phyloP scores from a whole-genome alignment of 1,140 invertebrate species.

The Sminthurinus signatus region DNA sequence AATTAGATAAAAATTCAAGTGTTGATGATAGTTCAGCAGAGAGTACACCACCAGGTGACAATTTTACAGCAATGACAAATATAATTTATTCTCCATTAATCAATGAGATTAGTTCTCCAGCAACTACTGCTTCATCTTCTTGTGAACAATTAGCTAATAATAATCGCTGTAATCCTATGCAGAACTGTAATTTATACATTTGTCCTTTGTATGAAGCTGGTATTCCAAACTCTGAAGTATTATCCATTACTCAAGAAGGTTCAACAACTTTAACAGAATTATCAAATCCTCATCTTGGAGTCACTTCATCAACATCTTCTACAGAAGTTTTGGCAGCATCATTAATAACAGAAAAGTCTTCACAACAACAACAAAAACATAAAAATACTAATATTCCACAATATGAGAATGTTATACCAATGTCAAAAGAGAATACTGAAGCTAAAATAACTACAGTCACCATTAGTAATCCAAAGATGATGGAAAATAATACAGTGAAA shows the following conservation, averaged over 20 bases:
- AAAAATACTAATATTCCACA: background rate
- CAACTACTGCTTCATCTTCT: conserved; percentile 6
- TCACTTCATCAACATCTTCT: too few relatives aligned
- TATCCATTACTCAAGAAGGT: too few relatives aligned
- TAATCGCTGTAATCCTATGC: conserved; percentile 12
- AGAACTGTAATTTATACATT: conserved; percentile 18
- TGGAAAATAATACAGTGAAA: too few relatives aligned
- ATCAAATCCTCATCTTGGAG: too few relatives aligned
- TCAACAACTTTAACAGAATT: background rate
- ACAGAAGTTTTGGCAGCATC: too few relatives aligned
- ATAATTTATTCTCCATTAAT: conserved; percentile 41
- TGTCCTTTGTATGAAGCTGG: conserved; percentile 37
- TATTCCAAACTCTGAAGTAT: conserved; percentile 5
- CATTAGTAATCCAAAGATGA: too few relatives aligned
- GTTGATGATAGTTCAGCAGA: conserved; percentile 37
- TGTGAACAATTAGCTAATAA: conserved; percentile 6
- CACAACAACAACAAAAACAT: background rate
- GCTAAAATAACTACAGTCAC: too few relatives aligned
- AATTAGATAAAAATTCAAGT: conserved; percentile 39
- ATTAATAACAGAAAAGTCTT: too few relatives aligned
- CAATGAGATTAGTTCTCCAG: conserved; percentile 31
- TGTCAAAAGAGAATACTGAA: too few relatives aligned
- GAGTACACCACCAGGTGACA: conserved; percentile 32
- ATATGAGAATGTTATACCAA: conserved; percentile 6
- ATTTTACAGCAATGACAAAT: conserved; percentile 27